Evolutionary conservation across 2,888 invertebrate genomes (phyloP), one percentile per base, ranked within the genome.

Genomic region (Volucella inflata): DNA sequence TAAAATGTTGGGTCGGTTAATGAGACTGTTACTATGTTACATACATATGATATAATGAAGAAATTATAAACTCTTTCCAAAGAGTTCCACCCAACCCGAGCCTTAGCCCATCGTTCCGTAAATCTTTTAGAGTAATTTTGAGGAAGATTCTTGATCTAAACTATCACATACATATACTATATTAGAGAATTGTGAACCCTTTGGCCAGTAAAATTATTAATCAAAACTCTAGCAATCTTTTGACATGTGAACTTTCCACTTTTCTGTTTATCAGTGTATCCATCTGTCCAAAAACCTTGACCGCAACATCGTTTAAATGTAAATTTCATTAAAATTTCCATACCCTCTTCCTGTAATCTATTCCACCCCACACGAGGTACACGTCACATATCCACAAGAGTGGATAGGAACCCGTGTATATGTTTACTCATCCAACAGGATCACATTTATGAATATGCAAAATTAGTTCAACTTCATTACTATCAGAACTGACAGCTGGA

Each of bases 381-480:
- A 36, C 59, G 12, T 12, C 38, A 8, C 10, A 40, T 8, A n/a
- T n/a, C 1, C 8, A n/a, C 16, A 16, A 10, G 10, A 16, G 50
- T 46, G 14, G 46, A 21, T 62, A 16, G 2, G 16, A 14, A 4
- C n/a, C n/a, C 44, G 21, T 14, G 8, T 30, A n/a, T 57, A 38
- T 57, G 0, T 38, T 9, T 1, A 36, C 40, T 4, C 8, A 55
- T 3, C 38, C n/a, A 6, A 3, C 11, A 17, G n/a, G 42, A 59
- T 1, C 17, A 40, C 40, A 59, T 72, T 72, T 62, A 71, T 53
- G 78, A 77, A 77, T 77, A 55, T 68, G 17, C 72, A 51, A 72
- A 78, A 78, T 83, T 74, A 68, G 68, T 51, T 46, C 62, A 57
- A 78, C 60, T 60, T 55, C 30, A 48, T 72, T 72, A 67, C 60